Evolutionary conservation across 2,797 vertebrate genomes (phyloP).

Genomic region (Neomorphus geoffroyi): DNA sequence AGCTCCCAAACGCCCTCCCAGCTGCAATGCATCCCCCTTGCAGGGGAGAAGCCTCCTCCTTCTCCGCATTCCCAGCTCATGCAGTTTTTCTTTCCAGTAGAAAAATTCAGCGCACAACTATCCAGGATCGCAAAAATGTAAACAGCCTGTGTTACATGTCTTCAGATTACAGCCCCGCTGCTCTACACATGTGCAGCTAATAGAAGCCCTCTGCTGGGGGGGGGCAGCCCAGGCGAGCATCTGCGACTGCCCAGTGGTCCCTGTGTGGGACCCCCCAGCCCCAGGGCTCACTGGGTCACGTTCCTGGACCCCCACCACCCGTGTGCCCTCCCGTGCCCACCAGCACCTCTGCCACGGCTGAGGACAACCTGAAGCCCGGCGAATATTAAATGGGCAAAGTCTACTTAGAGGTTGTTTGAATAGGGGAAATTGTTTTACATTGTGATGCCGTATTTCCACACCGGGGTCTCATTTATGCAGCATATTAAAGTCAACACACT

Average conservation of each 20-base stretch:
- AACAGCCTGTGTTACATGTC: slow-evolving; percentile 56
- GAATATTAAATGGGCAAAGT: slow-evolving; percentile 18
- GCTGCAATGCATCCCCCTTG: neutral
- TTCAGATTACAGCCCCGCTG: slow-evolving; percentile 57
- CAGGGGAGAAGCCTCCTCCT: slow-evolving; percentile 27
- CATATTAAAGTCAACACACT: slow-evolving; percentile 62
- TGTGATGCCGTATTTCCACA: slow-evolving; percentile 68
- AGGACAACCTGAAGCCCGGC: neutral
- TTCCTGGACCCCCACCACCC: neutral
- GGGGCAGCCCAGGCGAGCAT: accelerated
- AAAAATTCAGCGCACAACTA: slow-evolving; percentile 37
- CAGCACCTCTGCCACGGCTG: neutral
- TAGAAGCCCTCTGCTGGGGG: neutral
- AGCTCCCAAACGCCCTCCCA: accelerated
- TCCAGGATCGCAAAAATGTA: slow-evolving; percentile 57
- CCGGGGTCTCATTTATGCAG: slow-evolving; percentile 63
- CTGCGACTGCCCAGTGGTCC: neutral
- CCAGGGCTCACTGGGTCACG: accelerated
- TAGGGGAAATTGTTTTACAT: slow-evolving; percentile 67
- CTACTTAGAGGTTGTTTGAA: slow-evolving; percentile 62
- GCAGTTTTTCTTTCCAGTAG: slow-evolving; percentile 61
- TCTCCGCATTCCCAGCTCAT: slow-evolving; percentile 28
- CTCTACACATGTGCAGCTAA: slow-evolving; percentile 47
- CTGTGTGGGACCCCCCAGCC: neutral
- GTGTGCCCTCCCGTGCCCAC: neutral